Evolutionary conservation across 2,797 vertebrate species (phyloP).

Genomic region (Rousettus madagascariensis): DNA sequence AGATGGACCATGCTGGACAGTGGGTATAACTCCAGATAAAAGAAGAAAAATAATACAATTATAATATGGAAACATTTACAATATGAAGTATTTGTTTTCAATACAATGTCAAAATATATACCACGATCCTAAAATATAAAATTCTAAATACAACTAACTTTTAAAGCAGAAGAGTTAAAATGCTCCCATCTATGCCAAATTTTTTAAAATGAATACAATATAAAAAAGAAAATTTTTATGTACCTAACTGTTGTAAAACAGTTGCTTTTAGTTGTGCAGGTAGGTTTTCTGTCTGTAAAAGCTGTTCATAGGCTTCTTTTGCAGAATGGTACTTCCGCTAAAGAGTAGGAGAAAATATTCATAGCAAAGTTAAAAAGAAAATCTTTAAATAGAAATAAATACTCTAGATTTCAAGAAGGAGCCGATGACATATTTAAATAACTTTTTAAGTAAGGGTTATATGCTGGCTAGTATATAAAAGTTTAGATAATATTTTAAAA

Average conservation of each 20-base stretch:
- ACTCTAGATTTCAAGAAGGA: not conserved
- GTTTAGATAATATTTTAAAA: not conserved
- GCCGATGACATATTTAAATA: not conserved
- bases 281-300: constrained; percentile 96
- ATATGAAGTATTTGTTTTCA: constrained; percentile 76
- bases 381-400: not conserved
- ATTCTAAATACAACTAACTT: constrained; percentile 52
- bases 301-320: constrained; percentile 97
- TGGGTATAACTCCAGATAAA: not conserved
- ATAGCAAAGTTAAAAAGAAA: not conserved
- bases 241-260: constrained; percentile 97
- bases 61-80: not conserved
- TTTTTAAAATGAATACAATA: not conserved
- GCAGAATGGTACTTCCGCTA: constrained; percentile 98
- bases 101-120: constrained; percentile 92
- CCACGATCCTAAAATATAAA: constrained; percentile 80
- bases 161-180: constrained; percentile 89
- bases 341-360: constrained; percentile 59
- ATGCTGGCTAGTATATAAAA: not conserved
- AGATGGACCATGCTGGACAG: not conserved
- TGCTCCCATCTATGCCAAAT: not conserved
- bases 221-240: not conserved
- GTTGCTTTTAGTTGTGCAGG: constrained; percentile 98
- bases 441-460: not conserved
- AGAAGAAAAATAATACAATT: not conserved